Conservation (phyloP, 2,113 vertebrate genomes). For the Pleuronectes platessa region DNA sequence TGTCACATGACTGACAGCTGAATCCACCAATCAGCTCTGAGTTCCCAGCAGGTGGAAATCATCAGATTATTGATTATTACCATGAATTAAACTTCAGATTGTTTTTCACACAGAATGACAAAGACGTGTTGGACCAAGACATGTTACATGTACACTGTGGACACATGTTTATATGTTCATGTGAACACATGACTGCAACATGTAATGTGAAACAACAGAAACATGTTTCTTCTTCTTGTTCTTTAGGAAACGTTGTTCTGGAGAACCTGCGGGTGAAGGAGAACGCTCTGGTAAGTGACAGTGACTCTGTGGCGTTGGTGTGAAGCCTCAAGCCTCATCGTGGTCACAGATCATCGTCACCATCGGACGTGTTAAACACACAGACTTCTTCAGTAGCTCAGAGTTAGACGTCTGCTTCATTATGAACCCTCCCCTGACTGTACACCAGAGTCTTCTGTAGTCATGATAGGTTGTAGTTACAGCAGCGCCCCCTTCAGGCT, state of each 20-base stretch:
- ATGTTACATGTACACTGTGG: neutral
- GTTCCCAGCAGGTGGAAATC: neutral
- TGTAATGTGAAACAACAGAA: too few relatives aligned
- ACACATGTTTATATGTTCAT: neutral
- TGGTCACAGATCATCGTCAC: neutral
- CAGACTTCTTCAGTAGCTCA: neutral
- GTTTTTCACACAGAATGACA: too few relatives aligned
- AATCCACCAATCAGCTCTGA: neutral
- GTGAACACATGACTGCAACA: neutral
- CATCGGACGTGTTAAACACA: neutral
- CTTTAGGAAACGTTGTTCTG: constrained; percentile 93
- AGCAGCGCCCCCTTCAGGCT: too few relatives aligned
- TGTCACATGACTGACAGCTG: neutral
- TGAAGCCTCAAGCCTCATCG: neutral
- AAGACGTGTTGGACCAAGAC: neutral
- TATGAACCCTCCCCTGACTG: neutral
- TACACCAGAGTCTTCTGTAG: too few relatives aligned
- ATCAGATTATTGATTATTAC: neutral
- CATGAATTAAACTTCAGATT: too few relatives aligned
- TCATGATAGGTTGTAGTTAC: too few relatives aligned
- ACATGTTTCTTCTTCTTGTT: constrained; percentile 1
- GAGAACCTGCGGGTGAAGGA: constrained; percentile 96
- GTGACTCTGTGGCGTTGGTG: neutral
- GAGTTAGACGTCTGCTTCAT: neutral
- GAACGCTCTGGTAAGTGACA: constrained; percentile 89